These are phyloP conservation scores for Smutsia gigantea DNA, from an alignment of 2,797 vertebrate genomes.

Conservation along the genomic window DNA sequence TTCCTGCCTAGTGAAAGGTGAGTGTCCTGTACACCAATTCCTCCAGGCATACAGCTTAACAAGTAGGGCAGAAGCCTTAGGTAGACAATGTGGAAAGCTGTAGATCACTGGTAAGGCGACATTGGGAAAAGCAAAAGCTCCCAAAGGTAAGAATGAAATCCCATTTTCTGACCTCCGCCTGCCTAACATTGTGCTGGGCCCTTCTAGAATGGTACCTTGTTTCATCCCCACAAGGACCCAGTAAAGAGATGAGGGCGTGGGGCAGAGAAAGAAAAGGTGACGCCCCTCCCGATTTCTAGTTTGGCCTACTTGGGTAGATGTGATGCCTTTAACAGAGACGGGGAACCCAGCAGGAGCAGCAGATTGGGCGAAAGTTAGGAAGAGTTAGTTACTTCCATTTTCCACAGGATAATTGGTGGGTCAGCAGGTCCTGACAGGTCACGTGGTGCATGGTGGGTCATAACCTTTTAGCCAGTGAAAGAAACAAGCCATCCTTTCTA, in stretches of 20 bases:
- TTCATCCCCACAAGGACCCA: neutral
- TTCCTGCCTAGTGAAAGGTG: conserved; percentile 51
- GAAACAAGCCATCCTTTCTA: conserved; percentile 81
- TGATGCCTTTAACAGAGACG: conserved; percentile 51
- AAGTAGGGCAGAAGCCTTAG: conserved; percentile 32
- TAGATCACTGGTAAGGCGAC: neutral
- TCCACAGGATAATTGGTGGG: conserved; percentile 78
- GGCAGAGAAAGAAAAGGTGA: neutral
- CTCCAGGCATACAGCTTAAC: conserved; percentile 53
- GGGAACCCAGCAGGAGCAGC: conserved; percentile 24
- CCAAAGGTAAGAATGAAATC: neutral
- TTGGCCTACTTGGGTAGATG: neutral
- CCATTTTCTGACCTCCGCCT: neutral
- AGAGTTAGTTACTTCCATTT: conserved; percentile 72
- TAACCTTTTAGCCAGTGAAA: conserved; percentile 80
- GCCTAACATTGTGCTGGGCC: neutral
- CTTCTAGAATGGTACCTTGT: neutral
- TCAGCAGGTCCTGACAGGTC: conserved; percentile 78
- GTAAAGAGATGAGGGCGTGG: neutral
- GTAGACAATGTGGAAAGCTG: neutral
- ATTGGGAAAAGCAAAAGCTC: neutral
- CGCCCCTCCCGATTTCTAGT: neutral
- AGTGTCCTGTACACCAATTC: neutral
- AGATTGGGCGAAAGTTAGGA: conserved; percentile 62
- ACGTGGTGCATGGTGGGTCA: conserved; percentile 75